phyloP scores from a whole-genome alignment of 2,113 vertebrate species.

The Pteruthius melanotis region DNA sequence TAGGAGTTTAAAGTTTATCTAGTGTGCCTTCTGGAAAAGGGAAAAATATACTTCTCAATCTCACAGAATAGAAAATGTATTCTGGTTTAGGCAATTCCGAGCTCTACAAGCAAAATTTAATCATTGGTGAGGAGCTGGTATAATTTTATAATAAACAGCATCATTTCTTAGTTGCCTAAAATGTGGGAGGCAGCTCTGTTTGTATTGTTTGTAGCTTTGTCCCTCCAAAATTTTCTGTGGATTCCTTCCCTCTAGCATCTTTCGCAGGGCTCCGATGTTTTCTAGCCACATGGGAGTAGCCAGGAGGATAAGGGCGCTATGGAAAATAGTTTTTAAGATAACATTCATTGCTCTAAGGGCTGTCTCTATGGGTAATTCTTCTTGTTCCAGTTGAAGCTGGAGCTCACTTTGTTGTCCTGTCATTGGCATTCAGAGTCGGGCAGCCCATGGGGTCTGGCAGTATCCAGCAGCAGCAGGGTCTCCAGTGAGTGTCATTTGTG shows the following conservation, averaged over 20 bases:
- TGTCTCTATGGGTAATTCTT: not conserved
- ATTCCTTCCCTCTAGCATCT: not conserved
- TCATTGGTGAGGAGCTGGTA: not conserved
- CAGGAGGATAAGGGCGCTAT: not conserved
- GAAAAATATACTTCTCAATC: not conserved
- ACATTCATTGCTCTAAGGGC: not conserved
- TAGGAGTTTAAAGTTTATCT: slow-evolving; percentile 20
- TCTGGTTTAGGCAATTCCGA: not conserved
- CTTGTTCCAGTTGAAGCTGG: not conserved
- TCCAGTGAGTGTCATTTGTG: not conserved
- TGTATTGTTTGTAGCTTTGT: not conserved
- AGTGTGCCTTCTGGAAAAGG: not conserved
- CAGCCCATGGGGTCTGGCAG: too few relatives aligned
- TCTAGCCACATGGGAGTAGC: not conserved
- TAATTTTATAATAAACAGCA: not conserved
- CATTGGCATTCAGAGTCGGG: not conserved
- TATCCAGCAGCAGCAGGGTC: not conserved
- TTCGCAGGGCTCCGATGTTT: not conserved
- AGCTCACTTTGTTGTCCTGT: not conserved
- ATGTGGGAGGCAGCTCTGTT: not conserved
- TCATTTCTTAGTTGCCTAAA: not conserved
- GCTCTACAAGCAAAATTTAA: not conserved
- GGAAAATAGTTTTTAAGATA: not conserved
- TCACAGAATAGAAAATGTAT: not conserved
- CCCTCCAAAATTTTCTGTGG: not conserved